Evolutionary conservation across 2,113 vertebrate species (phyloP).

Genomic region (Prietella phreatophila): DNA sequence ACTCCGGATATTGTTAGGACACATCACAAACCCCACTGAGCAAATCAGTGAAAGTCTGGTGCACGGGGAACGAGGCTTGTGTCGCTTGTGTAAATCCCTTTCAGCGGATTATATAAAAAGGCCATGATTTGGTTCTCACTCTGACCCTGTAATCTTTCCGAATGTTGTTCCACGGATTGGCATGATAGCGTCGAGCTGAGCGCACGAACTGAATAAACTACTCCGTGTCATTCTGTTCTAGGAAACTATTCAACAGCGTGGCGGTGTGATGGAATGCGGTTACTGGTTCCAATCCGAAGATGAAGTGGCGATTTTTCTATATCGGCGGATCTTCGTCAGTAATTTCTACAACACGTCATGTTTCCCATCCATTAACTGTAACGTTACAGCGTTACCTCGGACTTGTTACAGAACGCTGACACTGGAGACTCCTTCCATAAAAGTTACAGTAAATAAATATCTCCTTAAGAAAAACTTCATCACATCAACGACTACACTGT

Average conservation of each 20-base stretch:
- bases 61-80: neutral
- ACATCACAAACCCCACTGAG: neutral
- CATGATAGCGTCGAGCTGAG: neutral
- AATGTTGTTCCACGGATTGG: neutral
- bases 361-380: no score
- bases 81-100: neutral
- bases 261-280: neutral
- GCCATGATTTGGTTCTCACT: neutral
- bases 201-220: neutral
- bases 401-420: no score
- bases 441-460: neutral
- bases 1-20: neutral
- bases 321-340: no score
- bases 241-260: neutral
- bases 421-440: neutral
- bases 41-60: neutral
- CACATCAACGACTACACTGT: neutral
- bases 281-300: neutral
- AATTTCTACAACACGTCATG: no score
- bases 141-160: neutral
- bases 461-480: neutral
- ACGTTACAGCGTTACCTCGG: no score
- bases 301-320: no score
- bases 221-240: neutral
- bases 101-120: neutral